Base-by-base conservation (phyloP, 2,888 invertebrate species). In the Pyrochroa serraticornis region DNA sequence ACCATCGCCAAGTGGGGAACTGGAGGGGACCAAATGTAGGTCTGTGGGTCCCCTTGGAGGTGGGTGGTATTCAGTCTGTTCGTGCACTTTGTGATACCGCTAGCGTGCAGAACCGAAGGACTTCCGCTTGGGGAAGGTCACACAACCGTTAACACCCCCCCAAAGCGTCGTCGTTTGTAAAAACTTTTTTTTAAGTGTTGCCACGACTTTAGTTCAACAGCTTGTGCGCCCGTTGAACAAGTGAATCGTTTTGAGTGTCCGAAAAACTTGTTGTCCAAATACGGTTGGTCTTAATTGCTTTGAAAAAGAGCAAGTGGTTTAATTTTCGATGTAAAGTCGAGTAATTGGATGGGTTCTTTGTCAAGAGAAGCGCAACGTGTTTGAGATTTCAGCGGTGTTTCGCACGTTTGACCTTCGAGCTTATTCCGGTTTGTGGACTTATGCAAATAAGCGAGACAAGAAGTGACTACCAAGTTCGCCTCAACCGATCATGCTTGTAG, bases 31-130 rank as follows among this genome's bases (percentile, higher is more conserved):
- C 41, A 65, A 75, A 77, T 75, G 75, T 77, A 77, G 77, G 77
- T 77, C 77, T 77, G 72, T 77, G 74, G 77, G 77, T 77, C 75
- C 73, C 68, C 57, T 63, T 69, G 71, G 69, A 70, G 75, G 77
- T 77, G 76, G 77, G 77, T 77, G 77, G 75, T 72, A 69, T 73
- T 76, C 71, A 77, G 77, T 77, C 71, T 71, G 72, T 71, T 71
- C 73, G 72, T 74, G 74, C 73, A 71, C 70, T 71, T 65, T 71
- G 69, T 67, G 66, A 69, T 71, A 74, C 70, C 72, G 71, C 68
- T 72, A 71, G 69, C 70, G 72, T 72, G 71, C 72, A 71, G 71
- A 71, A 71, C 69, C 65, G 58, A 66, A 68, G 68, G 70, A 73
- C 73, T 73, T 74, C 73, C 74, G 73, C 67, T 60, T 66, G 54